These are phyloP conservation scores for Notamacropus eugenii DNA, from an alignment of 2,797 vertebrate species.

Conservation along the genomic window DNA sequence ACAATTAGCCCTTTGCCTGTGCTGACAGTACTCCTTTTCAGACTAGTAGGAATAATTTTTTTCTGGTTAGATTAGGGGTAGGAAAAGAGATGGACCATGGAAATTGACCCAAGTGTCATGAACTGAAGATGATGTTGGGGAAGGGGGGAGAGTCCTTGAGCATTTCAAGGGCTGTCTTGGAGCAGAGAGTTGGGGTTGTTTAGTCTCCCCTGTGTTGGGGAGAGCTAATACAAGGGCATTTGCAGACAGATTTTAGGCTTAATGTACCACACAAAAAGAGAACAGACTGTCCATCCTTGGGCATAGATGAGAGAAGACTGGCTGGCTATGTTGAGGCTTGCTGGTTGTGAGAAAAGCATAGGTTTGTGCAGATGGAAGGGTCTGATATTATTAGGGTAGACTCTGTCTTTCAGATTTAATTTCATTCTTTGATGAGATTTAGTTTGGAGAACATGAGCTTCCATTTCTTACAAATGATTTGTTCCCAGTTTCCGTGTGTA, in stretches of 20 bases:
- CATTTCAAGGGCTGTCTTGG: neutral
- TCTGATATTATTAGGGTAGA: neutral
- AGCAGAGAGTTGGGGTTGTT: neutral
- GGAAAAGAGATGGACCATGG: neutral
- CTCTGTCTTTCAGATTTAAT: neutral
- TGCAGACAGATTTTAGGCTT: neutral
- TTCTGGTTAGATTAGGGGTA: neutral
- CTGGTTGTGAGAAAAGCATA: neutral
- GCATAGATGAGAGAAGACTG: neutral
- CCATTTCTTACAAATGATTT: neutral
- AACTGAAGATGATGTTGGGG: neutral
- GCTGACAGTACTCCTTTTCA: neutral
- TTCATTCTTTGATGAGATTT: neutral
- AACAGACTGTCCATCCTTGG: neutral
- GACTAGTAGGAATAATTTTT: neutral
- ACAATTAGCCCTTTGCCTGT: neutral
- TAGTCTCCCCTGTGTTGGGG: neutral
- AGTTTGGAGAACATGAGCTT: neutral
- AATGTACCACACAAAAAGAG: neutral
- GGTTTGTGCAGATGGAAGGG: neutral
- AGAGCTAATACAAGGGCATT: neutral
- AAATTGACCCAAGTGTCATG: neutral
- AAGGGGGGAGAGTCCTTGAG: neutral
- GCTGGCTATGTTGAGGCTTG: neutral
- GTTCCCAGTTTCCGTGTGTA: neutral